Evolutionary conservation across 2,113 vertebrate species (phyloP).

Genomic region (Mastomys coucha): DNA sequence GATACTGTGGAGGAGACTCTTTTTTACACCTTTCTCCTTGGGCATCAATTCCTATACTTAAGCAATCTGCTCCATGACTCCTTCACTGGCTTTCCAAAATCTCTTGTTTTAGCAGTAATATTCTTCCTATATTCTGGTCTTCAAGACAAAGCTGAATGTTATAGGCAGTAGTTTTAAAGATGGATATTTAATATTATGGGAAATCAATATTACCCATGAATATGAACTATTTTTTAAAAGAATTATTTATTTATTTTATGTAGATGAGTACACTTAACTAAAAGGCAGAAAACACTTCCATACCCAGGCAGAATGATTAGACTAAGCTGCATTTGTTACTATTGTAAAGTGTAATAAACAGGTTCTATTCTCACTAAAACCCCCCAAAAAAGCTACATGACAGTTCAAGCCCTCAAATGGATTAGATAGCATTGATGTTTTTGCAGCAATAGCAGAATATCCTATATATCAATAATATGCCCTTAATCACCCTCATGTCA

Average conservation of each 20-base stretch:
- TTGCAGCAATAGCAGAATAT: background rate
- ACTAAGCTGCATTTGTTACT: background rate
- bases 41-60: background rate
- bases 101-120: background rate
- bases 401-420: background rate
- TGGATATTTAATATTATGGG: background rate
- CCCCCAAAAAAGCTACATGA: background rate
- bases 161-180: background rate
- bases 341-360: background rate
- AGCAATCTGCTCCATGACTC: background rate
- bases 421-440: no score
- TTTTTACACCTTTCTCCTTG: background rate
- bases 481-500: background rate
- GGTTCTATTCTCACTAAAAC: background rate
- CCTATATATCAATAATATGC: no score
- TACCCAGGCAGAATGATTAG: background rate
- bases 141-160: constrained; percentile 14
- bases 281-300: background rate
- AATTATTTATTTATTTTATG: no score
- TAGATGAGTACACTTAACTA: no score
- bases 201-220: background rate
- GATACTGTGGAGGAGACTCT: background rate
- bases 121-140: background rate
- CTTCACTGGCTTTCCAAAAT: background rate
- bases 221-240: background rate